phyloP scores from a whole-genome alignment of 2,888 invertebrate genomes.

The Himalopsyche kuldschensis region DNA sequence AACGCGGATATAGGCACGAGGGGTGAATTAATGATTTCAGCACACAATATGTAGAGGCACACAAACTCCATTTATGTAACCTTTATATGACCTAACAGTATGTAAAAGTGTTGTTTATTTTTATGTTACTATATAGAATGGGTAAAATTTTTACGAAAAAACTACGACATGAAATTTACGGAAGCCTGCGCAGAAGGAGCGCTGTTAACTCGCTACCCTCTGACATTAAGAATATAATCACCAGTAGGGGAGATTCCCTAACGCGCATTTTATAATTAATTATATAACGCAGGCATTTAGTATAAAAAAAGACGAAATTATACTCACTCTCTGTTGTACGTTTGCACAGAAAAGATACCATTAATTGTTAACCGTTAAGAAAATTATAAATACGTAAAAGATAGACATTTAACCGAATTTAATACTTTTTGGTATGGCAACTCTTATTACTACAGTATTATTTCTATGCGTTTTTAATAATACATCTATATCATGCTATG shows the following conservation, averaged over 20 bases:
- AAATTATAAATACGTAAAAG: no score
- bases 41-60: background rate
- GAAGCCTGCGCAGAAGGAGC: background rate
- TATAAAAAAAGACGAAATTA: no score
- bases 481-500: no score
- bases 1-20: background rate
- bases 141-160: background rate
- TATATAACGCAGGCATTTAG: background rate
- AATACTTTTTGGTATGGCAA: no score
- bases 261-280: background rate
- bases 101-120: background rate
- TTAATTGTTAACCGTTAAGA: background rate
- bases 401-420: no score
- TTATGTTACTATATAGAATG: background rate
- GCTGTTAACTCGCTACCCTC: background rate
- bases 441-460: no score
- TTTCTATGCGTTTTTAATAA: no score
- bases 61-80: background rate
- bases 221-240: background rate
- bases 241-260: background rate
- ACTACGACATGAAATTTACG: background rate
- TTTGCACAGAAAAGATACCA: background rate
- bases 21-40: background rate
- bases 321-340: no score
- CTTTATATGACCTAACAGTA: background rate